Evolutionary conservation across 1,140 invertebrate species (phyloP).

Genomic region (Cyclargus thomasi): DNA sequence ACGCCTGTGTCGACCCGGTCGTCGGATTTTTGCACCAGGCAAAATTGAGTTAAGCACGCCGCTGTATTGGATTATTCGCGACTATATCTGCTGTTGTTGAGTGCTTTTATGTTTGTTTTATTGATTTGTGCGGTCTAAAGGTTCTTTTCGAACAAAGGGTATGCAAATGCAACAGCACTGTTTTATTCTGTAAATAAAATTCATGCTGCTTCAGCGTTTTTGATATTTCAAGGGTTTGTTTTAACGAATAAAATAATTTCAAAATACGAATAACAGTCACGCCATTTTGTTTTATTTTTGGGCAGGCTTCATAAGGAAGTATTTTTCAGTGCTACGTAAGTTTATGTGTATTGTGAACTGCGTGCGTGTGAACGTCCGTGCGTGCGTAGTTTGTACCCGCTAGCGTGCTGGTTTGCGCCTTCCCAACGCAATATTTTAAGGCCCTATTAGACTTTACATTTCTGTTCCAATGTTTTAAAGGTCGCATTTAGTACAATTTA

Average conservation of each 20-base stretch:
- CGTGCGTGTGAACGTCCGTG: not conserved
- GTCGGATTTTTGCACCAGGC: conserved; percentile 17
- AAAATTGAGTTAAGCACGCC: conserved; percentile 12
- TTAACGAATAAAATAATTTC: not conserved
- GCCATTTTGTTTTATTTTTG: not conserved
- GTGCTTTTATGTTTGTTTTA: not conserved
- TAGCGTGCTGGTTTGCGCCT: not conserved
- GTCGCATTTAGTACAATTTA: not conserved
- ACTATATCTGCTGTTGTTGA: conserved; percentile 1
- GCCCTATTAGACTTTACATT: not conserved
- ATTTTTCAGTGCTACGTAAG: not conserved
- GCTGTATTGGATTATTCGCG: not conserved
- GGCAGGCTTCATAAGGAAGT: not conserved
- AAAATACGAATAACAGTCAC: not conserved
- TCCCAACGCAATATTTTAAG: not conserved
- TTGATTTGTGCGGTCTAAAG: not conserved
- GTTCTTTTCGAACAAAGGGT: not conserved
- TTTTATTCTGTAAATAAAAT: not conserved
- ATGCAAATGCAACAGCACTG: not conserved
- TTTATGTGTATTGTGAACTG: not conserved
- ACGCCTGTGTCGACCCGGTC: conserved; percentile 10
- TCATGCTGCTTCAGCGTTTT: not conserved
- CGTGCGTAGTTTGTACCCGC: not conserved
- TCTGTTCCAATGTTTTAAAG: not conserved
- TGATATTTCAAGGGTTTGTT: not conserved